Conservation (phyloP, 2,113 vertebrate species). For the Hydropotes inermis region DNA sequence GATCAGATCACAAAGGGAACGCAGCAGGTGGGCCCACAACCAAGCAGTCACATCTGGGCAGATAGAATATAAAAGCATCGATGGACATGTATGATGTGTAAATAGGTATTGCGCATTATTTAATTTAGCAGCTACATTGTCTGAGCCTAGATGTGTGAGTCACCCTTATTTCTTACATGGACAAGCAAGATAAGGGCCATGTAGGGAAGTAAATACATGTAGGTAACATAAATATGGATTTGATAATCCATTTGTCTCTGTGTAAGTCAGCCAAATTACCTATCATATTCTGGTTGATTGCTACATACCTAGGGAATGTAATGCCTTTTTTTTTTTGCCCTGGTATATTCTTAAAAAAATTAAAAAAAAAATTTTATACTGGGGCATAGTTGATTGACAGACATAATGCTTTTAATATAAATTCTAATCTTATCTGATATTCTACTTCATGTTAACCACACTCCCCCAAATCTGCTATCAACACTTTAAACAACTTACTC, state of each 20-base stretch:
- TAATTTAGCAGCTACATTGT: slow-evolving; percentile 70
- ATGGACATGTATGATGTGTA: slow-evolving; percentile 55
- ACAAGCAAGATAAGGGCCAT: neutral
- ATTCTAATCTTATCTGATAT: slow-evolving; percentile 66
- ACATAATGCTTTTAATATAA: slow-evolving; percentile 60
- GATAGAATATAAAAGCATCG: slow-evolving; percentile 60
- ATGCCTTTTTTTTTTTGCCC: slow-evolving; percentile 29
- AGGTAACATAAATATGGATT: slow-evolving; percentile 7
- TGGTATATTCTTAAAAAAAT: neutral
- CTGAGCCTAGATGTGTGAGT: neutral
- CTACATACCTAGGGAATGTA: slow-evolving; percentile 35
- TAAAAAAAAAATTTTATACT: neutral
- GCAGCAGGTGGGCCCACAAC: slow-evolving; percentile 62
- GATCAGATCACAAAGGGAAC: slow-evolving; percentile 71
- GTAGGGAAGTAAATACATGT: neutral
- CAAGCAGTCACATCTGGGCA: slow-evolving; percentile 59
- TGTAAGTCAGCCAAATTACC: neutral
- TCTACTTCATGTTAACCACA: slow-evolving; percentile 54
- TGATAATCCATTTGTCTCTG: neutral
- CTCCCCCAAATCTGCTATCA: slow-evolving; percentile 36
- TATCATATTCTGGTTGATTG: slow-evolving; percentile 55
- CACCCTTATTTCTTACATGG: neutral
- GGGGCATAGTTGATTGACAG: neutral
- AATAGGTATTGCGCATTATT: slow-evolving; percentile 39
- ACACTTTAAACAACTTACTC: slow-evolving; percentile 60